These are phyloP conservation scores for Speoplatyrhinus poulsoni DNA, from an alignment of 2,113 vertebrate species.

Conservation along the genomic window DNA sequence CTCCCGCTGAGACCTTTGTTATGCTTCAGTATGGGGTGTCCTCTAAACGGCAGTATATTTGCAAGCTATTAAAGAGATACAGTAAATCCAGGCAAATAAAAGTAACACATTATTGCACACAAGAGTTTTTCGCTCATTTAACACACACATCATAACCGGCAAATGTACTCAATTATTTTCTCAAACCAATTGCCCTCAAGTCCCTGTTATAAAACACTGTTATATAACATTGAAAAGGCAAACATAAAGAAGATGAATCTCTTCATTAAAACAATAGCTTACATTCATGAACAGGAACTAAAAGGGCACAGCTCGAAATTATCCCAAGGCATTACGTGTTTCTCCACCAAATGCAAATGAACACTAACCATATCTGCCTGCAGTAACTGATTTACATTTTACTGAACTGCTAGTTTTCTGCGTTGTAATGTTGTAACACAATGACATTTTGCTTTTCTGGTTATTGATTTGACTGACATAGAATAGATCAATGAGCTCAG, in stretches of 20 bases:
- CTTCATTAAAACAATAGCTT: slow-evolving; percentile 10
- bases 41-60: too few relatives aligned
- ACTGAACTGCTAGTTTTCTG: neutral
- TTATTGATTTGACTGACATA: slow-evolving; percentile 54
- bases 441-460: slow-evolving; percentile 41
- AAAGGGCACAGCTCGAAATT: slow-evolving; percentile 23
- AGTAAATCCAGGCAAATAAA: neutral
- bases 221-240: slow-evolving; percentile 19
- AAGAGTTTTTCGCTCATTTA: neutral
- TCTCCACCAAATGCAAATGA: neutral
- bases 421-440: slow-evolving; percentile 6
- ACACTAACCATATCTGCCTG: neutral
- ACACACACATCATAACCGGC: too few relatives aligned
- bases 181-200: slow-evolving; percentile 15
- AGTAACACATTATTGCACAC: neutral
- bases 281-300: slow-evolving; percentile 9
- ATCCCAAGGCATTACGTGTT: slow-evolving; percentile 2
- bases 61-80: too few relatives aligned
- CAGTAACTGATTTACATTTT: slow-evolving; percentile 1
- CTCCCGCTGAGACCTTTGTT: too few relatives aligned
- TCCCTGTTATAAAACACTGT: slow-evolving; percentile 18
- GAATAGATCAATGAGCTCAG: slow-evolving; percentile 34
- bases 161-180: slow-evolving; percentile 25
- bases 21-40: too few relatives aligned
- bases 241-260: slow-evolving; percentile 39